Base-by-base conservation (phyloP, 1,140 invertebrate species). In the Zaprionus taronus region DNA sequence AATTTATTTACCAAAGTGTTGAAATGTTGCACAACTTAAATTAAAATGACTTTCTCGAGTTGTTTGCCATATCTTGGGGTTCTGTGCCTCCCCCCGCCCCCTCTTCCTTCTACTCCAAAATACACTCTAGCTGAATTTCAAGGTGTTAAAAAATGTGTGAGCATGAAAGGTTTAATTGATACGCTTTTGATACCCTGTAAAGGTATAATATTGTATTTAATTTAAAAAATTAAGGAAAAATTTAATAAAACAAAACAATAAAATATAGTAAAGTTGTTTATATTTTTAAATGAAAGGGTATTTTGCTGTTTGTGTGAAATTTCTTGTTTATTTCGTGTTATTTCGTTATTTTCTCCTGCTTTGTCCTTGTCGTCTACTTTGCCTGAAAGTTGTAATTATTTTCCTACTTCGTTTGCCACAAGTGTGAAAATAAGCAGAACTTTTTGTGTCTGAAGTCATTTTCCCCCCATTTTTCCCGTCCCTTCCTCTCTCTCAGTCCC, bases 1-100 rank as follows among this genome's bases (percentile, higher is more conserved):
- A 78, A 80, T 73, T 69, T 83, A 78, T 83, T 83, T 90, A 89
- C 68, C 58, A 64, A 80, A 91, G 86, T 80, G 86, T 80, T 82
- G 82, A 90, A 90, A 85, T 90, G 86, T 82, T 82, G 79, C 80
- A 73, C 77, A 91, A 91, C 86, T 90, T 90, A 82, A 91, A 91
- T 91, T 82, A 90, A 90, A 90, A 91, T 82, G 86, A 90, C 86
- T 90, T 90, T 77, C 70, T 68, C 61, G 75, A 91, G 81, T 85
- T 80, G 49, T 47, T 79, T 64, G 36, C 17, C 38, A 61, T 58
- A 51, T 75, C 62, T 70, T 68, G 79, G 34, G 38, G 57, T 20
- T 63, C 20, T 20, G 5, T 44, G 24, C 24, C 24, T 24, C 0
- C 7, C n/a, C 22, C 41, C 9, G 1, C 7, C n/a, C 22, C 41